Conservation (phyloP, 2,888 invertebrate species). For the Prenolepis imparis region DNA sequence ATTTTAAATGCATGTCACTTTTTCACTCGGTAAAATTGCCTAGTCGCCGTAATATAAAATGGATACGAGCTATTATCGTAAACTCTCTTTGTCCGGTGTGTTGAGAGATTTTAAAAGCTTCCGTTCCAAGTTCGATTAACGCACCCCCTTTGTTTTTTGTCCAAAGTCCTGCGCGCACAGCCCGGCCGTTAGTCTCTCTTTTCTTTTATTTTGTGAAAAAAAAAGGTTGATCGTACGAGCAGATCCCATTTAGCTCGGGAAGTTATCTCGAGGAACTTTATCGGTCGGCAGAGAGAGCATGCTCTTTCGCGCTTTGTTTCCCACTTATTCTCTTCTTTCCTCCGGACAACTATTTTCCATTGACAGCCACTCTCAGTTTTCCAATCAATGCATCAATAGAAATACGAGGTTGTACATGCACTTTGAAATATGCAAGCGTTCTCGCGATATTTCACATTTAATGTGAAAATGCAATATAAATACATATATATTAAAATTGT, state of each 20-base stretch:
- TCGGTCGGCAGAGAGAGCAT: constrained; percentile 62
- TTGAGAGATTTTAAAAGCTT: constrained; percentile 70
- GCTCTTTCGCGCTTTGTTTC: constrained; percentile 65
- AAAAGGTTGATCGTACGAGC: constrained; percentile 63
- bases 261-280: constrained; percentile 76
- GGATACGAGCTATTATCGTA: constrained; percentile 53
- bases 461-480: neutral
- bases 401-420: constrained; percentile 31
- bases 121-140: constrained; percentile 72
- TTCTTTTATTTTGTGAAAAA: constrained; percentile 59
- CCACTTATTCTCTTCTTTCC: constrained; percentile 56
- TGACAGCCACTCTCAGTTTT: constrained; percentile 61
- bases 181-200: constrained; percentile 28
- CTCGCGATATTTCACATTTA: neutral
- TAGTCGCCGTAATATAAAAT: constrained; percentile 32
- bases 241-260: constrained; percentile 70
- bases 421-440: neutral
- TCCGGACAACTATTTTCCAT: constrained; percentile 48
- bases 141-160: constrained; percentile 53
- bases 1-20: constrained; percentile 2
- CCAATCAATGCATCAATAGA: constrained; percentile 60
- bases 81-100: constrained; percentile 47
- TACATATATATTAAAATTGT: neutral
- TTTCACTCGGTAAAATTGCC: constrained; percentile 5
- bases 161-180: constrained; percentile 9